Evolutionary conservation across 53 echinoderm and acorn worm genomes (phyloP).

Genomic region (Echinometra lucunter): DNA sequence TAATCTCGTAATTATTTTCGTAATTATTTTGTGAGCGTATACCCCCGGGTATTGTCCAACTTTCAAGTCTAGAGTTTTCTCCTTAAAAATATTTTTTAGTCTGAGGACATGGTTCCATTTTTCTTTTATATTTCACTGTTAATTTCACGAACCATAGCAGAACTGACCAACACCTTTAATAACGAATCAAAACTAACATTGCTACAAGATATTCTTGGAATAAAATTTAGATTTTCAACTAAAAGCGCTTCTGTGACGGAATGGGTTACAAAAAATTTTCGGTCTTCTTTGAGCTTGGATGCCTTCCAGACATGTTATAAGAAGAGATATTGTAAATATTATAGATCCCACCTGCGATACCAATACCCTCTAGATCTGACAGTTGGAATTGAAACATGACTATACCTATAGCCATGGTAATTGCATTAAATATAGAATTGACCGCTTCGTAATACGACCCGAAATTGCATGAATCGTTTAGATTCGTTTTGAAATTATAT

Average conservation of each 20-base stretch:
- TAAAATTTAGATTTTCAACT: too few relatives aligned
- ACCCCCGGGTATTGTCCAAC: neutral
- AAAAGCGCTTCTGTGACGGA: neutral
- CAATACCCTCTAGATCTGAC: neutral
- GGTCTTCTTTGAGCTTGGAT: constrained; percentile 25
- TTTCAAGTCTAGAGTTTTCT: neutral
- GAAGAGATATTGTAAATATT: constrained; percentile 33
- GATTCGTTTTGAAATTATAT: neutral
- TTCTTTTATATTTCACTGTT: neutral
- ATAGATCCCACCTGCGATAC: constrained; percentile 42
- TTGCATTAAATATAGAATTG: constrained; percentile 4
- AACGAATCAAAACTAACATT: neutral
- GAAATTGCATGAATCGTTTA: neutral
- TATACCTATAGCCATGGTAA: neutral
- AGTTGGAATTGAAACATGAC: neutral
- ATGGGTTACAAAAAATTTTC: constrained; percentile 19
- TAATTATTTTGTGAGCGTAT: neutral
- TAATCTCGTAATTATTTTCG: too few relatives aligned
- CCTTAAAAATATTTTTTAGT: neutral
- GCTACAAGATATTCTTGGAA: neutral
- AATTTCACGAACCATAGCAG: neutral
- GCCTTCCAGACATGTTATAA: neutral
- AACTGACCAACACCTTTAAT: neutral
- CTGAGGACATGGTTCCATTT: neutral
- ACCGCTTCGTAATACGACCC: constrained; percentile 9